A percentile compares a stretch with the other conserved stretches of the same genome.
Evolutionary conservation across 2,888 invertebrate genomes (phyloP).

Genomic region (Seira sanloemensis): DNA sequence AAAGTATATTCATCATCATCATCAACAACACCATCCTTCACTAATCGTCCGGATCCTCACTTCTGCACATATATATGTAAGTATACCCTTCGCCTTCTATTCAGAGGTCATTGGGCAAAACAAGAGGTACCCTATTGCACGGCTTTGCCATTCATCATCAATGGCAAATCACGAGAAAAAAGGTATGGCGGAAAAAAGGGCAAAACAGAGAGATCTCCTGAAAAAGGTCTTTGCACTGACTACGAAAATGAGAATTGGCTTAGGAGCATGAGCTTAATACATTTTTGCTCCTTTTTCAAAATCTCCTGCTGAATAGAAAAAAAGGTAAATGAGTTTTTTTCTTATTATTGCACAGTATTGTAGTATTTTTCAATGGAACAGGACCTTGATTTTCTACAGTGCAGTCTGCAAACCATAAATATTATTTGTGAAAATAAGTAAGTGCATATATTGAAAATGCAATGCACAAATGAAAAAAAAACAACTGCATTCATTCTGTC

Average conservation of each 20-base stretch:
- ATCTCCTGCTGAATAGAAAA: no score
- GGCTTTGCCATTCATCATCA: neutral
- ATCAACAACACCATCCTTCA: neutral
- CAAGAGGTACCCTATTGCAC: neutral
- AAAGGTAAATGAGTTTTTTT: conserved; percentile 13
- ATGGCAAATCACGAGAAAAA: neutral
- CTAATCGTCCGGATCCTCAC: neutral
- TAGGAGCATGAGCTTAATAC: neutral
- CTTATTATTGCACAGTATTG: neutral
- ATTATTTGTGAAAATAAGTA: neutral
- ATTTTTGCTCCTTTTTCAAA: neutral
- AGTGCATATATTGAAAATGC: no score
- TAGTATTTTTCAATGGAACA: neutral
- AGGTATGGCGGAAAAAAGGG: conserved; percentile 20
- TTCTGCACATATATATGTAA: conserved; percentile 1
- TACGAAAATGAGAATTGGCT: conserved; percentile 40
- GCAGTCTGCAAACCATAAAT: neutral
- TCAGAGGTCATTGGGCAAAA: neutral
- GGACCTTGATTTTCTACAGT: neutral
- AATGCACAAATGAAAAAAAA: no score
- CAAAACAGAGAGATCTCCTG: conserved; percentile 15
- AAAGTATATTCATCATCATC: neutral
- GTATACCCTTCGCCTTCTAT: neutral
- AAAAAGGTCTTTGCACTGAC: conserved; percentile 43
- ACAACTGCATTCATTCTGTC: no score